A percentile compares a stretch with the other conserved stretches of the same genome.
Conservation (phyloP, 2,113 vertebrate genomes). For the Polypterus senegalus region DNA sequence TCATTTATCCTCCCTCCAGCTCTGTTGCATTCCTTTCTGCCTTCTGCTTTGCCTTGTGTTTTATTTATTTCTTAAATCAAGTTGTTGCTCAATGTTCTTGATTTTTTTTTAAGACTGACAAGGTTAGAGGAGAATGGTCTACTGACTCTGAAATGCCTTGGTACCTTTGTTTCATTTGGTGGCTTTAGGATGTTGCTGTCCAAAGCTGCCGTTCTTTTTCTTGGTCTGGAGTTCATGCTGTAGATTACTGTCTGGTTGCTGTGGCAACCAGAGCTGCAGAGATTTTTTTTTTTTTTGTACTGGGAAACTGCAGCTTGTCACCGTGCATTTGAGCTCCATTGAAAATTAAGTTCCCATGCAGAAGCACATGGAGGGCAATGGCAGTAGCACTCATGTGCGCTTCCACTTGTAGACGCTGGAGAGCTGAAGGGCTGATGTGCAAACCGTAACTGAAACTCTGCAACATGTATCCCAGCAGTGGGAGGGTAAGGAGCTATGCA, state of each 20-base stretch:
- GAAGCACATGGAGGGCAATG: no score
- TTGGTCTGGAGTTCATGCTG: conserved; percentile 42
- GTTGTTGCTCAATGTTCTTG: no score
- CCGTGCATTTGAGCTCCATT: conserved; percentile 26
- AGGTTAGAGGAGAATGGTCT: no score
- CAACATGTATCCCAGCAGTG: conserved; percentile 38
- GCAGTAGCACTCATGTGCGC: background rate
- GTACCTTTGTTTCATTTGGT: conserved; percentile 4
- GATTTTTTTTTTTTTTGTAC: conserved; percentile 24
- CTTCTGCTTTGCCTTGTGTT: no score
- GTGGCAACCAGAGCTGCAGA: conserved; percentile 55
- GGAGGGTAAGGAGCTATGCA: conserved; percentile 32
- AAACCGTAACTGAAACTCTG: conserved; percentile 22
- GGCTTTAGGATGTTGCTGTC: conserved; percentile 7
- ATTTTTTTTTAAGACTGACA: no score
- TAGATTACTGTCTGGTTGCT: conserved; percentile 54
- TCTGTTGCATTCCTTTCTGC: no score
- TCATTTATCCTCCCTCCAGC: no score
- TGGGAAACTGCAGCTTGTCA: conserved; percentile 36
- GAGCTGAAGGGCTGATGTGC: conserved; percentile 31
- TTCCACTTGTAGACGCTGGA: conserved; percentile 28
- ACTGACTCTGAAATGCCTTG: no score
- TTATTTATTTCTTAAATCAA: no score
- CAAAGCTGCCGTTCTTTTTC: conserved; percentile 20
- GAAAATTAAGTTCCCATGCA: no score